Conservation (phyloP, 2,888 invertebrate species). For the Sphecodes monilicornis region DNA sequence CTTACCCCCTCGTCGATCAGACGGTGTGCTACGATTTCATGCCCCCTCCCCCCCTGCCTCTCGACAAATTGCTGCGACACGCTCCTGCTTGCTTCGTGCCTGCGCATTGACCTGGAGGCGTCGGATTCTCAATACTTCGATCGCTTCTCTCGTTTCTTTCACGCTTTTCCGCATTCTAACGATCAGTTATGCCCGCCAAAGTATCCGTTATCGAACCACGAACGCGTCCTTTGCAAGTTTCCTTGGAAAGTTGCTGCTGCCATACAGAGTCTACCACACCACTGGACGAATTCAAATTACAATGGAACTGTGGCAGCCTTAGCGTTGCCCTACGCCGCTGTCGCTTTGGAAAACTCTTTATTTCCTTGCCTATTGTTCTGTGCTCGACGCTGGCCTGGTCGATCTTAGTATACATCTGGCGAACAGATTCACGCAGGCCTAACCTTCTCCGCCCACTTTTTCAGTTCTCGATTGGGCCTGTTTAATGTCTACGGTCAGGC, state of each 20-base stretch:
- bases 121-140: conserved; percentile 13
- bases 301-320: no score
- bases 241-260: background rate
- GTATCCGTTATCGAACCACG: background rate
- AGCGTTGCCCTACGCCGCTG: no score
- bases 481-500: no score
- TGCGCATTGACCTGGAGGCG: conserved; percentile 14
- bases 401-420: no score
- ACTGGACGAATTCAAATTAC: background rate
- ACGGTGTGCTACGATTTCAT: background rate
- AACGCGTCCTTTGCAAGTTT: background rate
- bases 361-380: no score
- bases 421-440: no score
- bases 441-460: no score
- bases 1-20: background rate
- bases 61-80: background rate
- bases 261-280: background rate
- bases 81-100: background rate
- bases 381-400: no score
- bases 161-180: background rate
- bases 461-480: no score
- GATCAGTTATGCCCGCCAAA: background rate
- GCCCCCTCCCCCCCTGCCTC: background rate
- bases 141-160: background rate
- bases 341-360: no score